Evolutionary conservation across 2,888 invertebrate species (phyloP).

Genomic region (Hypselothyrea guttata): DNA sequence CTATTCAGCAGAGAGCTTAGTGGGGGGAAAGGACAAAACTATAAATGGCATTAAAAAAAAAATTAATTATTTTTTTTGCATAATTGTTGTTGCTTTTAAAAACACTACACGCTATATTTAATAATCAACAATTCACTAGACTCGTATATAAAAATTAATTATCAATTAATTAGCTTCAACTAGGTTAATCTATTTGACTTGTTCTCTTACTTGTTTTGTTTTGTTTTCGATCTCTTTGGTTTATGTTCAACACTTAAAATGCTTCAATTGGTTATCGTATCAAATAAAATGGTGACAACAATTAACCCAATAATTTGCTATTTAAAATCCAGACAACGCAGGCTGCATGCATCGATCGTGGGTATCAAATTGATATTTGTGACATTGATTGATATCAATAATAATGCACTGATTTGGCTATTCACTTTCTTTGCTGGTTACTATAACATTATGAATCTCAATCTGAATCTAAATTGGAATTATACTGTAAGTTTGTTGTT

Average conservation of each 20-base stretch:
- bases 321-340: conserved; percentile 64
- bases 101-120: conserved; percentile 72
- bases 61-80: conserved; percentile 45
- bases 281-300: conserved; percentile 69
- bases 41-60: conserved; percentile 18
- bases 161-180: conserved; percentile 70
- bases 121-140: conserved; percentile 77
- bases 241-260: conserved; percentile 69
- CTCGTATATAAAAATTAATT: conserved; percentile 72
- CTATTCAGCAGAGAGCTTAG: too few species aligned
- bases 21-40: not conserved
- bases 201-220: conserved; percentile 32
- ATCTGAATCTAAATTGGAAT: conserved; percentile 41
- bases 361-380: conserved; percentile 12
- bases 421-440: conserved; percentile 26
- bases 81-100: conserved; percentile 54
- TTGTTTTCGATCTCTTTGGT: conserved; percentile 69
- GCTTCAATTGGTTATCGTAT: conserved; percentile 39
- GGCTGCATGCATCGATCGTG: conserved; percentile 16
- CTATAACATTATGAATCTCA: conserved; percentile 46
- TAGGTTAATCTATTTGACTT: conserved; percentile 50
- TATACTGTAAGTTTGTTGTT: conserved; percentile 18
- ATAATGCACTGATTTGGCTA: conserved; percentile 69
- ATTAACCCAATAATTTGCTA: conserved; percentile 72
- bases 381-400: conserved; percentile 64